These are phyloP conservation scores for Lycopodina hypogea DNA, from an alignment of 37 sponge, comb jelly and placozoan genomes.

Conservation along the genomic window DNA sequence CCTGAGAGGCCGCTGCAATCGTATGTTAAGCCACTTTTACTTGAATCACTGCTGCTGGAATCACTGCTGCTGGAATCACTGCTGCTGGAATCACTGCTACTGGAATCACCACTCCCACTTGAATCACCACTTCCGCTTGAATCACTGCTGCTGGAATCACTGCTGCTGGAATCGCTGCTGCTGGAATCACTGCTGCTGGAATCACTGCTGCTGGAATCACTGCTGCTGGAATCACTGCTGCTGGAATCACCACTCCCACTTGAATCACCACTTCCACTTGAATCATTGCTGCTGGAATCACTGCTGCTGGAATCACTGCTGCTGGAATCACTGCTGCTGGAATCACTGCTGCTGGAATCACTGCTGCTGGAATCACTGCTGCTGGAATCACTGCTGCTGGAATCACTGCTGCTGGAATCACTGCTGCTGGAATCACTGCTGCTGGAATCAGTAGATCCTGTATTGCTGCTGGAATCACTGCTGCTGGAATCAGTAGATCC, in stretches of 20 bases:
- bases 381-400: too few relatives aligned
- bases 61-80: not conserved
- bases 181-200: not conserved
- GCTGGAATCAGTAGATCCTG: not conserved
- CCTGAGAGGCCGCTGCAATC: not conserved
- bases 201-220: not conserved
- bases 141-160: not conserved
- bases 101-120: not conserved
- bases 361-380: too few relatives aligned
- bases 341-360: too few relatives aligned
- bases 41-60: conserved; percentile 2
- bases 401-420: too few relatives aligned
- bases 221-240: not conserved
- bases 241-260: not conserved
- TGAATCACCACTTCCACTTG: too few relatives aligned
- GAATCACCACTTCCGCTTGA: not conserved
- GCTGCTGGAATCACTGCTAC: not conserved
- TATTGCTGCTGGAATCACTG: not conserved
- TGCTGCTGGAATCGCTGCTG: not conserved
- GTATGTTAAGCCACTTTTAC: not conserved
- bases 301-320: too few relatives aligned
- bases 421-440: too few relatives aligned
- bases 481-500: not conserved
- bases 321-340: too few relatives aligned
- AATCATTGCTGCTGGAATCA: too few relatives aligned